Evolutionary conservation across 2,113 vertebrate species (phyloP), one percentile per base, ranked within the genome.

Genomic region (Maccullochella peelii): DNA sequence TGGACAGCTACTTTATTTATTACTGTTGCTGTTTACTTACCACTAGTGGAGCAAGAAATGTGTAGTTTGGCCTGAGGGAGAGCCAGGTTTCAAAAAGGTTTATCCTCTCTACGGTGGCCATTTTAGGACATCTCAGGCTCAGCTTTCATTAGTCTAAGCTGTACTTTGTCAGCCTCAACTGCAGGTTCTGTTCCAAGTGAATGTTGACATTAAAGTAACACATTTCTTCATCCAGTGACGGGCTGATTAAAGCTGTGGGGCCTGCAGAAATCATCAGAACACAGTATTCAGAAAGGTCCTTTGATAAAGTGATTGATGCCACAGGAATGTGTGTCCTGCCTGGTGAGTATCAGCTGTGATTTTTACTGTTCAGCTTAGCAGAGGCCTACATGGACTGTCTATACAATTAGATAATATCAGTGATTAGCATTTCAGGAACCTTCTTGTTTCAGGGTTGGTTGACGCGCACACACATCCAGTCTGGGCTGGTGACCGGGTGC

Each of bases 381-480:
- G 59, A 57, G 8, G 23, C 42, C n/a, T 12, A 21, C 27, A 21
- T 52, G 12, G 2, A 8, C 38, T 23, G 4, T 63, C 2, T 54
- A 2, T 25, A 25, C 7, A 52, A 12, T 12, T 3, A 5, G 30
- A 49, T 23, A 6, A 61, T 7, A 6, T 18, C 21, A 42, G 11
- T 38, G n/a, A 55, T 59, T 1, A 38, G 11, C 10, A 14, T 42
- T 20, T 57, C 0, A 23, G 44, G 0, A 49, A 20, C 8, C 27
- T 58, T 38, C 4, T 85, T 87, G 49, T 95, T 96, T 78, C 91
- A 99, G 98, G 98, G 36, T 85, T 99, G 93, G 95, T 99, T 78
- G 98, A 99, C 80, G 97, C 97, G 23, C 98, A 99, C 90, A 99
- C 98, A 7, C 98, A 99, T 79, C 97, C 98, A 0, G 97, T 99